These are phyloP conservation scores for Gila orcuttii DNA, from an alignment of 2,113 vertebrate species.

Conservation along the genomic window DNA sequence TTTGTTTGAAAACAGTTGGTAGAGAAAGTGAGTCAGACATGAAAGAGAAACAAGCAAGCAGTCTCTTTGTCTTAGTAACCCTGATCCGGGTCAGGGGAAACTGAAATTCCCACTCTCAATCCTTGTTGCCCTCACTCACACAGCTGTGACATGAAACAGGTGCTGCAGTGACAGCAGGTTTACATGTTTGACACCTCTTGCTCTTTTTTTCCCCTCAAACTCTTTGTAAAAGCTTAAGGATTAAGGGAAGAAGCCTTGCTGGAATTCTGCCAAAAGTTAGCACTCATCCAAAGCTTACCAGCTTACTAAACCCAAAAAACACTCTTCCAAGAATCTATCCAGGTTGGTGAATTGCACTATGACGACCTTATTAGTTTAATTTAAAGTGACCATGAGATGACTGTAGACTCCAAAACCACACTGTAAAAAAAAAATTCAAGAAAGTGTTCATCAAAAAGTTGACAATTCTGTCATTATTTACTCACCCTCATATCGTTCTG, in stretches of 20 bases:
- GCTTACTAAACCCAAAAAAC: conserved; percentile 30
- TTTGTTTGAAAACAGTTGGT: conserved; percentile 33
- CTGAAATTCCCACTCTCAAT: conserved; percentile 23
- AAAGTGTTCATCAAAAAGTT: too few relatives aligned
- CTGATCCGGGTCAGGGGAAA: conserved; percentile 26
- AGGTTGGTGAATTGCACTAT: conserved; percentile 7
- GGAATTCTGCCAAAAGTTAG: conserved; percentile 28
- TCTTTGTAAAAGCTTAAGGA: conserved; percentile 11
- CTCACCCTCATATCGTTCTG: too few relatives aligned
- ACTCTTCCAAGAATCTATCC: not conserved
- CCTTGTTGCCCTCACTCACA: not conserved
- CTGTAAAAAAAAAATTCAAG: too few relatives aligned
- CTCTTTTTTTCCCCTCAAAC: not conserved
- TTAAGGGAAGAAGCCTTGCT: conserved; percentile 30
- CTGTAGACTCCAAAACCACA: not conserved
- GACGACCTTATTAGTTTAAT: not conserved
- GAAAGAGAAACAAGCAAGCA: not conserved
- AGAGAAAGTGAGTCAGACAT: conserved; percentile 27
- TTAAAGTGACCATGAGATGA: not conserved
- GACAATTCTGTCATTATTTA: too few relatives aligned
- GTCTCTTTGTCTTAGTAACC: conserved; percentile 20
- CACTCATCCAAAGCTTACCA: conserved; percentile 30
- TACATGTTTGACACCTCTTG: conserved; percentile 12
- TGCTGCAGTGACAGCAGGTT: conserved; percentile 28
- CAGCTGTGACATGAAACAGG: conserved; percentile 47